Percentiles rank a stretch among this genome's conserved stretches.
Conservation (phyloP, 2,797 vertebrate species). For the Tapirus indicus region DNA sequence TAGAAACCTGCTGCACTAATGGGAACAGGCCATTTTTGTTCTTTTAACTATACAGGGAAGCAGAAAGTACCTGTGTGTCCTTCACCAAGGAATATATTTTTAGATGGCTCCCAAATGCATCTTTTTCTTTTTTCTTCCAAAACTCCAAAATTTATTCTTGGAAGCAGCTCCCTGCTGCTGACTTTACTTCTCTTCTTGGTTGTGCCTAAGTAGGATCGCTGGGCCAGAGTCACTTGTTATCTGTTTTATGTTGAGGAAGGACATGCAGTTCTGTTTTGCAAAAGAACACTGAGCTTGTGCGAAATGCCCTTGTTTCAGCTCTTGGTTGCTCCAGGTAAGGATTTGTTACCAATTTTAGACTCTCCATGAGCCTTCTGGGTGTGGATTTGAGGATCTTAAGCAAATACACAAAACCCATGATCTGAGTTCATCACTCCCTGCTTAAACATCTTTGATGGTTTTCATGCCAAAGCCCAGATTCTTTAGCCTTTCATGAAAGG, state of each 20-base stretch:
- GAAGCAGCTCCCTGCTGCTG: conserved; percentile 66
- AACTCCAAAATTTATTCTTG: conserved; percentile 70
- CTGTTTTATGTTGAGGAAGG: conserved; percentile 35
- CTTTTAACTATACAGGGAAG: conserved; percentile 69
- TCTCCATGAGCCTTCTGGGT: neutral
- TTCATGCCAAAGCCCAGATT: neutral
- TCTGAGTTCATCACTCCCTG: neutral
- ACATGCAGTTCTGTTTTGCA: neutral
- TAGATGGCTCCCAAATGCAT: conserved; percentile 74
- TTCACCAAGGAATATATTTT: conserved; percentile 71
- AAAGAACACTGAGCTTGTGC: neutral
- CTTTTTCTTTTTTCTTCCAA: conserved; percentile 57
- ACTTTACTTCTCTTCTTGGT: conserved; percentile 45
- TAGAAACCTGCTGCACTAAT: conserved; percentile 32
- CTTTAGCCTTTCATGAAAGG: neutral
- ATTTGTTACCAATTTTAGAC: neutral
- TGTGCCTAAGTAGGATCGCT: neutral
- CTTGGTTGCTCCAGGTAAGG: neutral
- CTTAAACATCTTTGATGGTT: neutral
- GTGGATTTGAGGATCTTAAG: conserved; percentile 41
- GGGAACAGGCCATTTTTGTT: neutral
- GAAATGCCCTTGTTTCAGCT: neutral
- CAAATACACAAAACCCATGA: neutral
- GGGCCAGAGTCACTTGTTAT: neutral
- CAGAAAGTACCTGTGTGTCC: conserved; percentile 52